Evolutionary conservation across 2,888 invertebrate genomes (phyloP).

Genomic region (Harpagoxenus sublaevis): DNA sequence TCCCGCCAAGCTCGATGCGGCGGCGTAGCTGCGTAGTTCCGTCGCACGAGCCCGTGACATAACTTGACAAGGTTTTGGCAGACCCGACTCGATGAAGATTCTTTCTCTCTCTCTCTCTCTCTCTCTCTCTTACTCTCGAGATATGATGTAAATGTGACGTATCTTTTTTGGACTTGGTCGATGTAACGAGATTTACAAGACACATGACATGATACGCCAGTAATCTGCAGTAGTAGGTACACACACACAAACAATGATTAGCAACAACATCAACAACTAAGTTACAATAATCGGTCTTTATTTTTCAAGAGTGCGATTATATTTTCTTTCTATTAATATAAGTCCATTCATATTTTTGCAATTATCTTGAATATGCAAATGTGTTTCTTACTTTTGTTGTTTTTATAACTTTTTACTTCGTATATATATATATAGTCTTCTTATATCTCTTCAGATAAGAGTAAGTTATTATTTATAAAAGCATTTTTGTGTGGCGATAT

Average conservation of each 20-base stretch:
- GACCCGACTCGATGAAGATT: constrained; percentile 10
- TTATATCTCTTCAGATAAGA: no score
- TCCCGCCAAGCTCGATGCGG: constrained; percentile 29
- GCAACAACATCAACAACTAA: background rate
- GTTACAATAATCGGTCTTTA: background rate
- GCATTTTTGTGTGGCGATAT: no score
- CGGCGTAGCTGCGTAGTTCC: constrained; percentile 44
- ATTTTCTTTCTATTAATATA: no score
- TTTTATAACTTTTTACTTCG: no score
- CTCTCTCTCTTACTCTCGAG: constrained; percentile 11
- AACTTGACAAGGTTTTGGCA: constrained; percentile 67
- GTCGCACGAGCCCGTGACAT: constrained; percentile 61
- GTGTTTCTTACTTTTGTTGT: no score
- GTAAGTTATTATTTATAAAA: no score
- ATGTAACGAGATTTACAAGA: background rate
- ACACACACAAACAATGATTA: constrained; percentile 23
- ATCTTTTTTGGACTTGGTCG: constrained; percentile 33
- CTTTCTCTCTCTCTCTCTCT: constrained; percentile 3
- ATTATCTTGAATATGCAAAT: no score
- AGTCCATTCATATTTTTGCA: no score
- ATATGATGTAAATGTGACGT: constrained; percentile 59
- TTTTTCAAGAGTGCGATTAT: background rate
- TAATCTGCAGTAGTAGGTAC: background rate
- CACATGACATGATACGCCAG: background rate
- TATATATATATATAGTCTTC: no score